phyloP scores from a whole-genome alignment of 2,888 invertebrate genomes.

The Smittia aterrima region DNA sequence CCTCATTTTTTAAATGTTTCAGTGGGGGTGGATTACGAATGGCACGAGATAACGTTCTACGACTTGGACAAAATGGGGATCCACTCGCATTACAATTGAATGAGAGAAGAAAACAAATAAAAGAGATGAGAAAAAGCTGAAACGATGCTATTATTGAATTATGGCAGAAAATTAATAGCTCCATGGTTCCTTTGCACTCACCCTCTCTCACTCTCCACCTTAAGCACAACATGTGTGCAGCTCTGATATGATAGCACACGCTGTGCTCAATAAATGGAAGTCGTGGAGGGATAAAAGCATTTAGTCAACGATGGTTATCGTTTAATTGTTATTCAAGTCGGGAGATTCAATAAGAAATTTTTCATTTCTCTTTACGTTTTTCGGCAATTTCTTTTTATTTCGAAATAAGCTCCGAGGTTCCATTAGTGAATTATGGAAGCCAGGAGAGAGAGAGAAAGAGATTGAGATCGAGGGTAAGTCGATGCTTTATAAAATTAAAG shows the following conservation, averaged over 20 bases:
- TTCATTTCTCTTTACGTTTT: neutral
- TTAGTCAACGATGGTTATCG: conserved; percentile 16
- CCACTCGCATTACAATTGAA: neutral
- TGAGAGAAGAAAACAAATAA: conserved; percentile 20
- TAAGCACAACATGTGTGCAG: conserved; percentile 25
- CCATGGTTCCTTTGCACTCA: neutral
- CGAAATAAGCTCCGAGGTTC: too few species aligned
- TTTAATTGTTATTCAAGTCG: conserved; percentile 39
- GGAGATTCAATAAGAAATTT: conserved; percentile 32
- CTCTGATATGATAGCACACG: conserved; percentile 18
- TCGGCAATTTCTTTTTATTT: conserved; percentile 6
- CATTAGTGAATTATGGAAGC: too few species aligned
- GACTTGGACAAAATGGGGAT: conserved; percentile 10
- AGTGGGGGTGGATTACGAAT: neutral
- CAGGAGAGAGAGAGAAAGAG: too few species aligned
- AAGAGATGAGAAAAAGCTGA: neutral
- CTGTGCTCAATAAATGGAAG: conserved; percentile 20
- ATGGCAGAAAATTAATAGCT: conserved; percentile 39
- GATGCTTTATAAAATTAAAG: too few species aligned
- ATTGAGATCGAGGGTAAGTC: too few species aligned
- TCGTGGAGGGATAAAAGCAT: conserved; percentile 19
- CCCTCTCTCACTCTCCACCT: neutral
- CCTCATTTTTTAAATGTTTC: conserved; percentile 20
- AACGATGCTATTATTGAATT: conserved; percentile 39
- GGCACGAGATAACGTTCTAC: neutral